Percentiles rank a stretch among this genome's conserved stretches.
phyloP scores from a whole-genome alignment of 1,140 invertebrate species.

The Globodera ellingtonae region DNA sequence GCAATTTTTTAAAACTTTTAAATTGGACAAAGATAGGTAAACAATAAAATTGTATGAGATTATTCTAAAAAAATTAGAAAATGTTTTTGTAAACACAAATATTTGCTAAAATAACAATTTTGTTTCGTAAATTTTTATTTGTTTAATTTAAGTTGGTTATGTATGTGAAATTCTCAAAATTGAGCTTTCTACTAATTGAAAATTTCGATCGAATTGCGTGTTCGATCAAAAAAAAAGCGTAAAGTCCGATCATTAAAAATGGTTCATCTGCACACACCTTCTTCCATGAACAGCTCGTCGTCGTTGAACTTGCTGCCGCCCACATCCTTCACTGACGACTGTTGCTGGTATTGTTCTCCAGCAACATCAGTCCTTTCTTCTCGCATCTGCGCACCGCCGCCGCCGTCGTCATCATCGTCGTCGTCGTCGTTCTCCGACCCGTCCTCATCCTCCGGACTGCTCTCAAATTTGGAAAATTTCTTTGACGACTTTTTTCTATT shows the following conservation, averaged over 20 bases:
- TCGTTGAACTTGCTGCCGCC: neutral
- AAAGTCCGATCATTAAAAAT: too few species aligned
- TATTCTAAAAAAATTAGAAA: too few species aligned
- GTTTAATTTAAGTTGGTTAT: neutral
- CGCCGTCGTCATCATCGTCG: neutral
- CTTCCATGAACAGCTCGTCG: neutral
- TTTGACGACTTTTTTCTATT: neutral
- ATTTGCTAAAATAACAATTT: too few species aligned
- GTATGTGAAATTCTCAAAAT: neutral
- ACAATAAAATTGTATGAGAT: neutral
- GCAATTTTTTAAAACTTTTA: neutral
- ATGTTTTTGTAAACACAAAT: too few species aligned
- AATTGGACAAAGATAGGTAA: neutral
- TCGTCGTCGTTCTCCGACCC: neutral
- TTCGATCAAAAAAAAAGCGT: neutral
- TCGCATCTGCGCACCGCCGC: neutral
- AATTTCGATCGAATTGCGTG: too few species aligned
- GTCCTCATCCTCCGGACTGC: neutral
- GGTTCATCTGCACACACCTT: neutral
- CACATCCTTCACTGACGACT: neutral
- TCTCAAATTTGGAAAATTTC: conserved; percentile 12
- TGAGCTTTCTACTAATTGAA: too few species aligned
- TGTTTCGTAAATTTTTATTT: neutral
- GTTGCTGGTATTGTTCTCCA: too few species aligned
- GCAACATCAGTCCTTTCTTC: too few species aligned